Base-by-base conservation (phyloP, 2,797 vertebrate species). In the Falco berigora region DNA sequence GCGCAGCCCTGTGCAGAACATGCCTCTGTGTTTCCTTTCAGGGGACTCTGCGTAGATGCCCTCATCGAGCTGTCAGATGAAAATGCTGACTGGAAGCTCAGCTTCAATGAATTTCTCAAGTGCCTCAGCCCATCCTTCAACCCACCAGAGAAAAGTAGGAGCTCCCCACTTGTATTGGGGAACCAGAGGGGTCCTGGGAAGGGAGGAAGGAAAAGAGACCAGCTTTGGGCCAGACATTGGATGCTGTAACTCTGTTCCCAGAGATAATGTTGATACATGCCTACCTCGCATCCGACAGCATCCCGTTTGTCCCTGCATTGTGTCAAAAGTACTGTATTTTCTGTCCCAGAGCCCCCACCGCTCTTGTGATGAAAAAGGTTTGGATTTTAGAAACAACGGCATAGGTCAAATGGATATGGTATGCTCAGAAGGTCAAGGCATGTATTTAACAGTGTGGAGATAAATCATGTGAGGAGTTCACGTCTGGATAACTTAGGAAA, bases 1-100 rank as follows among this genome's bases (percentile, higher is more conserved):
- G 46, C 44, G 53, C 27, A 78, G 49, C 72, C 36, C 77, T 75
- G 16, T 72, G 42, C 81, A 46, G 27, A 96, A 66, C 27, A 3
- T 10, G 78, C 58, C 63, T 81, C 50, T 96, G 27, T 91, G 67
- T 92, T 97, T 95, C 59, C 24, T 97, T 97, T 42, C 97, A 99
- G 99, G 98, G 99, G 99, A 96, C 99, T 99, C 91, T 99, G 99
- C 66, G 98, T 99, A 3, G 99, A 99, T 80, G 99, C 99, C 69
- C 98, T 99, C 93, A 99, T 99, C 34, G 99, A 99, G 96, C 98
- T 99, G 67, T 99, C 99, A 25, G 99, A 99, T 96, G 99, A 99
- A 96, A 99, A 99, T n/a, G 98, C 99, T 5, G 99, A 99, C 98
- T 99, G 99, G 99, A 99, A 99, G 96, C 98, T 99, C 96, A 99